Evolutionary conservation across 2,797 vertebrate species (phyloP).

Genomic region (Coreius guichenoti): DNA sequence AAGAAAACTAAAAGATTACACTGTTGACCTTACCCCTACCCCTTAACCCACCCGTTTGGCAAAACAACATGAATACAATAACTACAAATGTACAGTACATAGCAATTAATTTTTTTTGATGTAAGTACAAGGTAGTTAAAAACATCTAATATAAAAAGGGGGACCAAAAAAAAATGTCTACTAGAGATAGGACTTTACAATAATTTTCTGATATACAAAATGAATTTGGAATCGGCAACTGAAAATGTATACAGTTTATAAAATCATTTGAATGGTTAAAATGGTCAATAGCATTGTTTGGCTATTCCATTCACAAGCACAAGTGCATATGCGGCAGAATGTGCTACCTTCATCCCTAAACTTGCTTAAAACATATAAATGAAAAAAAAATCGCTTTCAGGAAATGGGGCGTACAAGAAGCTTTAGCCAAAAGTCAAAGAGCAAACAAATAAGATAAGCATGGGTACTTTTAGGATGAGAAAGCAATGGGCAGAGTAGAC

Average conservation of each 20-base stretch:
- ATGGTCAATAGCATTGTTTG: background rate
- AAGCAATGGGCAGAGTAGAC: constrained; percentile 1
- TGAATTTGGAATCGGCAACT: background rate
- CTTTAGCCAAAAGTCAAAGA: background rate
- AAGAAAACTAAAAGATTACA: background rate
- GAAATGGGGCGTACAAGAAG: background rate
- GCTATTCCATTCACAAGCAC: background rate
- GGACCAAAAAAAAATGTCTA: background rate
- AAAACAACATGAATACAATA: background rate
- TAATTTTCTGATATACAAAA: background rate
- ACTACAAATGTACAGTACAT: background rate
- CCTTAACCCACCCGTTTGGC: background rate
- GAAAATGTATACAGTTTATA: background rate
- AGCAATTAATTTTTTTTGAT: background rate
- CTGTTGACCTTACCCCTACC: background rate
- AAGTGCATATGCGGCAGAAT: background rate
- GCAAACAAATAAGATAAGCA: background rate
- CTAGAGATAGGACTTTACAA: background rate
- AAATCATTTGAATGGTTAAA: background rate
- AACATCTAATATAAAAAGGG: background rate
- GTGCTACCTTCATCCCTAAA: background rate
- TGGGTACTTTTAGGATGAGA: background rate
- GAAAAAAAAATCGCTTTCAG: background rate
- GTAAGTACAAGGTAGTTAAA: background rate
- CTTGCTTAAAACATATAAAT: background rate